A percentile compares a stretch with the other conserved stretches of the same genome.
Conservation (phyloP, 2,797 vertebrate genomes). For the Platalea minor region DNA sequence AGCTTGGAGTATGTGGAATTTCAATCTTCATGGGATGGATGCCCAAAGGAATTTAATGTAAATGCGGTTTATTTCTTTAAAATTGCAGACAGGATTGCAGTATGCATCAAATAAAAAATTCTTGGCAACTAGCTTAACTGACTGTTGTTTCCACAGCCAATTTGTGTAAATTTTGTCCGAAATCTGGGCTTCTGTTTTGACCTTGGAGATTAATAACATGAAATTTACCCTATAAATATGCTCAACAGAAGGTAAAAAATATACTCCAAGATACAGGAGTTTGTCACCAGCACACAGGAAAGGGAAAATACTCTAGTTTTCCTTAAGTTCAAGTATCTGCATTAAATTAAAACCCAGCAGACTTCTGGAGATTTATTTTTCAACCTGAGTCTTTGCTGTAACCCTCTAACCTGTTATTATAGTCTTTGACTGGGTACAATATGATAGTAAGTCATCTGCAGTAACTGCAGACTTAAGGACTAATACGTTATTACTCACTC, state of each 20-base stretch:
- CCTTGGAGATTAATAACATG: constrained; percentile 43
- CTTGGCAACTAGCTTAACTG: constrained; percentile 10
- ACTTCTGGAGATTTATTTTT: constrained; percentile 8
- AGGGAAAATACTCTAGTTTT: neutral
- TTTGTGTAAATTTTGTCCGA: constrained; percentile 55
- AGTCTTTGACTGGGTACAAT: neutral
- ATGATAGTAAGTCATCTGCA: neutral
- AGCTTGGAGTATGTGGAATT: neutral
- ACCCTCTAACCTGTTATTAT: neutral
- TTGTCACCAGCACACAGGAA: neutral
- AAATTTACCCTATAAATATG: constrained; percentile 52
- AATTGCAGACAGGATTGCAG: neutral
- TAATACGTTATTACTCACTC: neutral
- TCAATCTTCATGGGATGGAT: neutral
- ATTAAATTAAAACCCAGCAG: neutral
- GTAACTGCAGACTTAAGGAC: neutral
- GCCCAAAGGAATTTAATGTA: neutral
- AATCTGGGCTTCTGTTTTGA: constrained; percentile 58
- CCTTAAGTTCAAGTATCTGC: neutral
- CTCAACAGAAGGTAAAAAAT: constrained; percentile 21
- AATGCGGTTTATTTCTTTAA: constrained; percentile 13
- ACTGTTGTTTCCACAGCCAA: constrained; percentile 15
- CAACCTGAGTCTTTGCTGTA: neutral
- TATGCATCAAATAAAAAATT: constrained; percentile 17
- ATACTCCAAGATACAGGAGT: neutral